Conservation (phyloP, 2,797 vertebrate species). For the Falco rusticolus region DNA sequence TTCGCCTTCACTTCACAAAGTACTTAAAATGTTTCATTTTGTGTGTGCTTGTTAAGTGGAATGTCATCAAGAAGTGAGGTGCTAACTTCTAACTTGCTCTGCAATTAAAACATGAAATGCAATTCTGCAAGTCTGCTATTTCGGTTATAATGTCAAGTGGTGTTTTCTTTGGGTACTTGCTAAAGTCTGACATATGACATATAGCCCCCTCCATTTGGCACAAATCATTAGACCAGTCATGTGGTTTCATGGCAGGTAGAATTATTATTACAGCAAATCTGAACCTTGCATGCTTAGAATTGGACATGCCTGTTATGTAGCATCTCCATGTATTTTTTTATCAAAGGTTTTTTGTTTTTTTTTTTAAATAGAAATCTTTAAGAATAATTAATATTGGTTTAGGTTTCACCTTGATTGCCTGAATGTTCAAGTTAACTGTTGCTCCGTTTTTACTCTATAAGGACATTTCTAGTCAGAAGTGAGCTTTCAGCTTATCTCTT, state of each 20-base stretch:
- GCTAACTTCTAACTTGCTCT: not conserved
- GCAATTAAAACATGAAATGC: not conserved
- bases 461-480: not conserved
- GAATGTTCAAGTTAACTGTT: not conserved
- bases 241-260: not conserved
- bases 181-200: not conserved
- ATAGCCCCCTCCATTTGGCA: not conserved
- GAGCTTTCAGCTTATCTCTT: not conserved
- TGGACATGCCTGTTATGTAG: not conserved
- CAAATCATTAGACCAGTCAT: not conserved
- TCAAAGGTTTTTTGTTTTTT: not conserved
- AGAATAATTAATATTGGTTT: not conserved
- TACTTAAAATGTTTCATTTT: not conserved
- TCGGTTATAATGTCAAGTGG: not conserved
- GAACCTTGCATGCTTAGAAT: not conserved
- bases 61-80: not conserved
- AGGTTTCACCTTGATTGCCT: not conserved
- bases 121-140: not conserved
- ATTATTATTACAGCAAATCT: not conserved
- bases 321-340: not conserved
- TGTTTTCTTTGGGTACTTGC: not conserved
- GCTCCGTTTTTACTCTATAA: not conserved
- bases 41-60: not conserved
- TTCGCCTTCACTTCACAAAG: not conserved
- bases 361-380: not conserved